These are phyloP conservation scores for Neocrepidodera transversa DNA, from an alignment of 2,888 invertebrate genomes.

Conservation along the genomic window DNA sequence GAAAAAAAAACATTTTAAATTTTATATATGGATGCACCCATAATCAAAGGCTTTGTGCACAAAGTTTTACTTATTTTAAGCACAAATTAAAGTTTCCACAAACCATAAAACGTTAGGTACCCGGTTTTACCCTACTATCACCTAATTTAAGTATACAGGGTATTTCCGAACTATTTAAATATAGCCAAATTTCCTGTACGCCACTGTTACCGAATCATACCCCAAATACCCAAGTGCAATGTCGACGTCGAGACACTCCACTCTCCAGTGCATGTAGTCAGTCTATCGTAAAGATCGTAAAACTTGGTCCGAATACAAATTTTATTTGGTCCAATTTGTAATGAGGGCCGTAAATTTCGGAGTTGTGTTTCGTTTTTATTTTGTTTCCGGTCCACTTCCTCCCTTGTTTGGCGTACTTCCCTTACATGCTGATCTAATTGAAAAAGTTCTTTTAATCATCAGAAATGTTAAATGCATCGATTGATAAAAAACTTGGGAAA, in stretches of 20 bases:
- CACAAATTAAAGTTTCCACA: too few relatives aligned
- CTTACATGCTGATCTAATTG: background rate
- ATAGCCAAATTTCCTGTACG: too few relatives aligned
- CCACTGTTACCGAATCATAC: constrained; percentile 6
- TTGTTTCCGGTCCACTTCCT: constrained; percentile 15
- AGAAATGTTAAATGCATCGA: too few relatives aligned
- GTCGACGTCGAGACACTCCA: constrained; percentile 19
- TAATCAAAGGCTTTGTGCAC: too few relatives aligned
- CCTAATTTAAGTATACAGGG: too few relatives aligned
- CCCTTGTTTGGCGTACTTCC: background rate
- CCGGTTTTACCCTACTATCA: too few relatives aligned
- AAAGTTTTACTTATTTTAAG: too few relatives aligned
- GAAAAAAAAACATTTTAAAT: too few relatives aligned
- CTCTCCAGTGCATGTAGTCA: constrained; percentile 18
- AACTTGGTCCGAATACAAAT: constrained; percentile 31
- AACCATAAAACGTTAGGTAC: too few relatives aligned
- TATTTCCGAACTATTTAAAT: too few relatives aligned
- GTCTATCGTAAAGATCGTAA: constrained; percentile 29
- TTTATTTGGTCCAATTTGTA: constrained; percentile 33
- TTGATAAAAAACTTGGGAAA: too few relatives aligned
- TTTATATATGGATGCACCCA: too few relatives aligned
- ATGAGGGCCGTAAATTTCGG: constrained; percentile 26
- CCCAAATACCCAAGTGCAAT: constrained; percentile 27
- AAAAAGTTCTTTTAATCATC: background rate
- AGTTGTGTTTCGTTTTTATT: constrained; percentile 26